These are phyloP conservation scores for Andinoacara biseriatus DNA, from an alignment of 2,113 vertebrate genomes.

Conservation along the genomic window DNA sequence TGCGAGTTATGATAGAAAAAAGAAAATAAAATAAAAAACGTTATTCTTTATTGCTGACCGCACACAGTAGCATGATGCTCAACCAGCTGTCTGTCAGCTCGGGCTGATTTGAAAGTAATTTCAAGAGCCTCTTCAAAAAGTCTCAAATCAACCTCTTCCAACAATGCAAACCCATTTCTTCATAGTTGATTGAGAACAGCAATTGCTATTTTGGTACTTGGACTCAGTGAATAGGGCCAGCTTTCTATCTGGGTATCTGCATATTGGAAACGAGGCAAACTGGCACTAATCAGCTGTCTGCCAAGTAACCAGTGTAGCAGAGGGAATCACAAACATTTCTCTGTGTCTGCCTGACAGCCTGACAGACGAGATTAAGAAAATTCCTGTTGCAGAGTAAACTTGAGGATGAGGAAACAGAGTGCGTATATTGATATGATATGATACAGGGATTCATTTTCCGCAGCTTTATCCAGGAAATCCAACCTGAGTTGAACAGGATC, in stretches of 20 bases:
- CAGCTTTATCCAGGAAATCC: slow-evolving; percentile 76
- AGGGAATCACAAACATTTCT: slow-evolving; percentile 42
- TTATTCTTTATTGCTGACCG: slow-evolving; percentile 34
- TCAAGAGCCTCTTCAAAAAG: slow-evolving; percentile 55
- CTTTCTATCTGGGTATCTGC: slow-evolving; percentile 64
- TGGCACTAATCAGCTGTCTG: slow-evolving; percentile 60
- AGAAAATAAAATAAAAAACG: slow-evolving; percentile 6
- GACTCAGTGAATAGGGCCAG: slow-evolving; percentile 53
- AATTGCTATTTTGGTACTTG: slow-evolving; percentile 65
- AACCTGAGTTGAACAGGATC: slow-evolving; percentile 76
- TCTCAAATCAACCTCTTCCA: slow-evolving; percentile 60
- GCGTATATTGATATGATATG: slow-evolving; percentile 44
- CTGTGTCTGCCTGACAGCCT: slow-evolving; percentile 39
- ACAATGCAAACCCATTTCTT: slow-evolving; percentile 71
- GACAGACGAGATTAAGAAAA: slow-evolving; percentile 44
- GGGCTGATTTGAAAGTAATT: slow-evolving; percentile 61
- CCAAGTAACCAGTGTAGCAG: slow-evolving; percentile 55
- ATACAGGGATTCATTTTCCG: slow-evolving; percentile 46
- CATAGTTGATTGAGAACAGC: slow-evolving; percentile 64
- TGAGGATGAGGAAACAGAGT: slow-evolving; percentile 39
- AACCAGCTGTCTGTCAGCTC: slow-evolving; percentile 53
- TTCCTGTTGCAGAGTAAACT: slow-evolving; percentile 59
- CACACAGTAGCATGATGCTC: slow-evolving; percentile 31
- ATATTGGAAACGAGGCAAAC: slow-evolving; percentile 54
- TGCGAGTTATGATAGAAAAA: slow-evolving; percentile 10